Evolutionary conservation across 1,140 invertebrate species (phyloP), one percentile per base, ranked within the genome.

Genomic region (Drosophila persimilis): DNA sequence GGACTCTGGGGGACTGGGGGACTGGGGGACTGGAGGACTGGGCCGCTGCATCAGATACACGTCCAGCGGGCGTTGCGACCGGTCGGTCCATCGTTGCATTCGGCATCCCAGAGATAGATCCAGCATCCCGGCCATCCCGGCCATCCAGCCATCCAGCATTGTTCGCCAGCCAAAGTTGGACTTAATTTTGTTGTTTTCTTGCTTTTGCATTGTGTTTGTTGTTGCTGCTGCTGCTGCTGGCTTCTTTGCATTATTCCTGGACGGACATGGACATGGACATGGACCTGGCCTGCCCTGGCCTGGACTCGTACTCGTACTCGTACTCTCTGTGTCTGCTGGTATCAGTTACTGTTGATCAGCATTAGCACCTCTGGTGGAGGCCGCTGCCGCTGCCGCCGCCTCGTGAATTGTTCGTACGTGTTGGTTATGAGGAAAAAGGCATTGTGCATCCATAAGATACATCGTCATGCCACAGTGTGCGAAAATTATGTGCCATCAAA

Each of bases 301-400:
- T 24, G 62, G 29, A 20, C 35, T 39, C 35, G 35, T 39, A 39
- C 3, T 39, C 35, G 35, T 39, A 39, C 3, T 39, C 35, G 11
- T 3, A 39, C 35, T 39, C 11, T 8, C 7, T 31, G 7, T 39
- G 35, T 39, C 35, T 39, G 35, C 8, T 73, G 77, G 51, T 86
- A 86, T 86, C 83, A 88, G 83, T 83, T 88, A 63, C 83, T 88
- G 83, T 74, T 73, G 83, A 86, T 88, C 83, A 88, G 83, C 83
- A 88, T 88, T 88, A 88, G 83, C 83, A 88, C 83, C 83, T 88
- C 83, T 77, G 73, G 83, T 79, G 77, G 67, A 63, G 64, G 64
- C 53, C 65, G 46, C 57, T 70, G 83, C 78, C 74, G 67, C 61
- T 58, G 64, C 48, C 65, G 46, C 62, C 73, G 83, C 78, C 78